A percentile compares a stretch with the other conserved stretches of the same genome.
These are phyloP conservation scores for Oncorhynchus nerka DNA, from an alignment of 2,113 vertebrate species.

Conservation along the genomic window DNA sequence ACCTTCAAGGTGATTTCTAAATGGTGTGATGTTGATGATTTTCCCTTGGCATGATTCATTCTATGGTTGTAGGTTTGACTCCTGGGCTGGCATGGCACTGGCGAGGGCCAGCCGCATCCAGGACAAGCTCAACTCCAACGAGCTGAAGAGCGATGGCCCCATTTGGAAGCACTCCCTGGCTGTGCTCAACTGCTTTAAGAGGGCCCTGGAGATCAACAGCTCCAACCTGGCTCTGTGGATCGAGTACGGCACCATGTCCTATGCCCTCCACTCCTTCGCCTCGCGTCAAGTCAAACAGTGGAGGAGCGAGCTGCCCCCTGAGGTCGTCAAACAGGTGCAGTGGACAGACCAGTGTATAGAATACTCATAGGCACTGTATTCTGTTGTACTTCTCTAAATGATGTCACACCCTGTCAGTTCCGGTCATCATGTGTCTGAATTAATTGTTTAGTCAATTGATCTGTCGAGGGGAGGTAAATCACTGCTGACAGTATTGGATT, in stretches of 20 bases:
- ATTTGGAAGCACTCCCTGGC: constrained; percentile 94
- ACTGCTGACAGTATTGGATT: constrained; percentile 9
- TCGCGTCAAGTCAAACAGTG: constrained; percentile 96
- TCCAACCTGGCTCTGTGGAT: constrained; percentile 97
- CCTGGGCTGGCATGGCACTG: constrained; percentile 98
- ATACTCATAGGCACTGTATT: neutral
- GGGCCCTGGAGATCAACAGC: constrained; percentile 90
- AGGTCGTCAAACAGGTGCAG: constrained; percentile 88
- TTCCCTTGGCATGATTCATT: neutral
- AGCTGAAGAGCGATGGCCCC: constrained; percentile 92
- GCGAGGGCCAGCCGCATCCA: constrained; percentile 95
- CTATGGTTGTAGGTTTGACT: constrained; percentile 84
- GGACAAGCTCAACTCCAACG: constrained; percentile 96
- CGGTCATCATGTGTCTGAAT: constrained; percentile 5
- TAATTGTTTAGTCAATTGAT: constrained; percentile 19
- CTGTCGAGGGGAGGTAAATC: constrained; percentile 10
- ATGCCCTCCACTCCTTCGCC: constrained; percentile 88
- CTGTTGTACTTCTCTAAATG: neutral
- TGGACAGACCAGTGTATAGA: neutral
- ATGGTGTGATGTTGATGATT: neutral
- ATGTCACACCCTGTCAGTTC: constrained; percentile 18
- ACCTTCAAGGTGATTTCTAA: too few species aligned
- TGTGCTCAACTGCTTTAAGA: constrained; percentile 89
- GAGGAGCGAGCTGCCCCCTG: constrained; percentile 81
- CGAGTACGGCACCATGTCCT: constrained; percentile 94